These are phyloP conservation scores for Lutjanus erythropterus DNA, from an alignment of 2,113 vertebrate genomes.

Conservation along the genomic window DNA sequence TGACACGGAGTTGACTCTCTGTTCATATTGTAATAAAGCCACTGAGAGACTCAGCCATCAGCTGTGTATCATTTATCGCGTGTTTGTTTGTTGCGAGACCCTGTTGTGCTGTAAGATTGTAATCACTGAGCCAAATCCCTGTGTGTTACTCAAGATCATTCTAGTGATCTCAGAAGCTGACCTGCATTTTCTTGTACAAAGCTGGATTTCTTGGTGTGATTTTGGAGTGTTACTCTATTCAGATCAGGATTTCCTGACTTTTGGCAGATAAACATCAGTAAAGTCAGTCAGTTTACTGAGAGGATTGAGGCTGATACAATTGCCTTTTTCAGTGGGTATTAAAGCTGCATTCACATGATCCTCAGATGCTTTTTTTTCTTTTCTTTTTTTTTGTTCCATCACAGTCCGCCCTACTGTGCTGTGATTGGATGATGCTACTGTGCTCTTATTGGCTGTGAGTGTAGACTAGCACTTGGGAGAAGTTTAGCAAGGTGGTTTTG, in stretches of 20 bases:
- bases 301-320: too few species aligned
- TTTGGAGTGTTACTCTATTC: neutral
- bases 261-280: neutral
- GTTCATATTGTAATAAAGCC: constrained; percentile 4
- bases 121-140: neutral
- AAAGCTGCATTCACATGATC: too few species aligned
- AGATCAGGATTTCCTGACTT: neutral
- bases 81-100: neutral
- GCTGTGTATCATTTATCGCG: neutral
- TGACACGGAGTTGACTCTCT: constrained; percentile 8
- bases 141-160: neutral
- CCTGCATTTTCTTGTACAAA: neutral
- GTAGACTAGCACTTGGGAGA: too few species aligned
- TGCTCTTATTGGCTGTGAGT: too few species aligned
- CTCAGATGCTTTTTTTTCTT: too few species aligned
- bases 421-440: too few species aligned
- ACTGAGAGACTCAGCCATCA: neutral
- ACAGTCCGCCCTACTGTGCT: too few species aligned
- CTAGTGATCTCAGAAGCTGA: neutral
- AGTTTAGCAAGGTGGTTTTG: too few species aligned
- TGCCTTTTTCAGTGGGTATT: too few species aligned
- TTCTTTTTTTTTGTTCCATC: too few species aligned
- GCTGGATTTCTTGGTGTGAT: neutral
- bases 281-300: too few species aligned
- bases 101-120: neutral